Percentiles rank a stretch among this genome's conserved stretches.
Conservation (phyloP, 2,113 vertebrate genomes). For the Trogon melanurus region DNA sequence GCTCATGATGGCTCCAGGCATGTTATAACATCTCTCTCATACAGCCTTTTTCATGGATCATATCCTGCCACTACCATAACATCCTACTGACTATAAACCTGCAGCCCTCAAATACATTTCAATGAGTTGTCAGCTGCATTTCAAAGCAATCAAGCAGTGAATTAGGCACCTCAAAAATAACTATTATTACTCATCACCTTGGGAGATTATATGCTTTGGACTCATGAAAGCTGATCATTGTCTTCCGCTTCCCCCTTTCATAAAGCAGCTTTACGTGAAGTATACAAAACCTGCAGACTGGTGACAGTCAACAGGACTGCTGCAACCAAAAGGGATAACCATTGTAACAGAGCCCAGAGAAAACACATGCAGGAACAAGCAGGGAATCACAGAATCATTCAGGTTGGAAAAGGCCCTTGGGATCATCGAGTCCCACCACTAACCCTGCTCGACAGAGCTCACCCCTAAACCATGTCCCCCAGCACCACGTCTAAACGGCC, state of each 20-base stretch:
- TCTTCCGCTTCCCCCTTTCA: background rate
- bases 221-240: background rate
- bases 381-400: background rate
- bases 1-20: background rate
- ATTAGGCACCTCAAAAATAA: background rate
- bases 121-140: background rate
- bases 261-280: background rate
- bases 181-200: background rate
- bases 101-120: background rate
- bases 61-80: background rate
- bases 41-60: background rate
- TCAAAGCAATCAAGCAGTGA: background rate
- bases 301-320: background rate
- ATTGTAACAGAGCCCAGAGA: background rate
- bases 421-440: no score
- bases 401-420: no score
- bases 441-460: no score
- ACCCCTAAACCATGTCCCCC: no score
- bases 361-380: background rate
- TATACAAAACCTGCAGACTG: background rate
- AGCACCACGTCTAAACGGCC: no score
- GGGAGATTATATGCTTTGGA: background rate
- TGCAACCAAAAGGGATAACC: background rate
- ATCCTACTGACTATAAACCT: background rate
- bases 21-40: background rate